Base-by-base conservation (phyloP, 2,888 invertebrate genomes). In the Ichneumon xanthorius region DNA sequence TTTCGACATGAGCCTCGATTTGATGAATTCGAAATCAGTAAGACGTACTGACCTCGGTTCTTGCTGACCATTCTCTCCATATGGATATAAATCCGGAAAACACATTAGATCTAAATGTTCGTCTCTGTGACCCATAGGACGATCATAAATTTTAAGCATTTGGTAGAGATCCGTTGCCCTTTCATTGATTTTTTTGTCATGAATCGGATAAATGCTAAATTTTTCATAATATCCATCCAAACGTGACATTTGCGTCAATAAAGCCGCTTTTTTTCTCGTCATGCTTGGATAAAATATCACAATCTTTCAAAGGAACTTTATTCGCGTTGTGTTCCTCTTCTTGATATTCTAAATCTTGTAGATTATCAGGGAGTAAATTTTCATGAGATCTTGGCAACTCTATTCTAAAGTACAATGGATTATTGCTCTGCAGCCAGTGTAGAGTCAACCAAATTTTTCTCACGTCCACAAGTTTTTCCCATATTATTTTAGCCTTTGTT, bases 391-490 rank as follows among this genome's bases (percentile, higher is more conserved):
- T 4, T 58, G 90, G 90, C 63, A 92, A 63, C 19, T 79, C 45
- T 48, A 92, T 91, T 37, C 89, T 40, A 68, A 67, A 9, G 76
- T 92, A 92, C 6, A 88, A 82, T 16, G 81, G 84, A 87, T 92
- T 92, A 78, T 88, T 87, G 30, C n/a, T n/a, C 89, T 92, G 91
- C 11, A 92, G 86, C 86, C 89, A 91, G 70, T 73, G 16, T 73
- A 92, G 84, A 7, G 89, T 90, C 61, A 86, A 70, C 80, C 88
- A 90, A 19, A 92, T 86, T 84, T 91, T 92, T 80, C 88, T 87
- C 5, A 92, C 80, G 84, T 92, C 88, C n/a, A 92, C 90, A 63
- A 91, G 86, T 30, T 88, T 82, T 85, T 92, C 87, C 90, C 91
- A 91, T 58, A 90, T 83, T 45, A 84, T 83, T 67, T 90, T 89